These are phyloP conservation scores for Thunnus maccoyii DNA, from an alignment of 2,113 vertebrate species.

Conservation along the genomic window DNA sequence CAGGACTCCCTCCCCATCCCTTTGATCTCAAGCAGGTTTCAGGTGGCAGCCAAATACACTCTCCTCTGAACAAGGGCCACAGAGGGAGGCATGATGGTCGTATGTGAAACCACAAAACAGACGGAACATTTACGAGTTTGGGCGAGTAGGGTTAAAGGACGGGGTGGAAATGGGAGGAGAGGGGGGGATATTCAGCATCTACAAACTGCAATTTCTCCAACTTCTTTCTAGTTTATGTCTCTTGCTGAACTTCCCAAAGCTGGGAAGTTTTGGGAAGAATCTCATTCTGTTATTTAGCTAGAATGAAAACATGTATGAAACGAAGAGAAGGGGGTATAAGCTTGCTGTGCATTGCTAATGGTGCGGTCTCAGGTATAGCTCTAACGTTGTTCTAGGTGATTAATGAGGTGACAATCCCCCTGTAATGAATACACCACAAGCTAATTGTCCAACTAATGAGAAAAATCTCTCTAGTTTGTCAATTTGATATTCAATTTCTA, in stretches of 20 bases:
- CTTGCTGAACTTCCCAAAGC: neutral
- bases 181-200: neutral
- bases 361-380: constrained; percentile 54
- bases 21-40: constrained; percentile 75
- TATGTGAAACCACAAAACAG: constrained; percentile 42
- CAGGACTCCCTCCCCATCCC: constrained; percentile 66
- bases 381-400: constrained; percentile 74
- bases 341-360: constrained; percentile 39
- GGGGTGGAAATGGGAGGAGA: neutral
- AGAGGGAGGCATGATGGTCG: constrained; percentile 38
- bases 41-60: constrained; percentile 64
- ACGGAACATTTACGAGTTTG: constrained; percentile 3
- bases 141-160: neutral
- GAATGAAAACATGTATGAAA: neutral
- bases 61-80: constrained; percentile 60
- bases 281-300: neutral
- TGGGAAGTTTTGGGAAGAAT: no score
- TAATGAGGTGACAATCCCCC: constrained; percentile 75
- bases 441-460: constrained; percentile 82
- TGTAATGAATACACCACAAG: constrained; percentile 78
- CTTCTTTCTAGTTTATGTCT: neutral
- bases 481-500: constrained; percentile 74
- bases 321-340: neutral
- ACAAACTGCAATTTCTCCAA: neutral
- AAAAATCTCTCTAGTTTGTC: constrained; percentile 78